A percentile compares a stretch with the other conserved stretches of the same genome.
These are phyloP conservation scores for Myanophis thanlyinensis DNA, from an alignment of 2,113 vertebrate species.

Conservation along the genomic window DNA sequence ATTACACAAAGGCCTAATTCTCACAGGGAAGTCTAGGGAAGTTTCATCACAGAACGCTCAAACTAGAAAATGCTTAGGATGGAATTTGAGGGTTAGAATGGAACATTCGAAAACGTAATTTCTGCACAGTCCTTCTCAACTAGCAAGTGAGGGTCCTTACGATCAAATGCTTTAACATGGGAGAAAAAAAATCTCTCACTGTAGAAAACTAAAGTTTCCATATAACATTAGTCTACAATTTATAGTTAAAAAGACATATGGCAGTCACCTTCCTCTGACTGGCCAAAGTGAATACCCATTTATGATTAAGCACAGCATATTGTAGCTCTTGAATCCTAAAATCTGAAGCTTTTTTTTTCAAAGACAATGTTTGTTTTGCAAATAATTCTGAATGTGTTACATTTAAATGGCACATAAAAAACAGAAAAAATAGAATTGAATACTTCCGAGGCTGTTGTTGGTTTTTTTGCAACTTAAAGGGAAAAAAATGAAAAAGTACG, in stretches of 20 bases:
- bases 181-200: background rate
- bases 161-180: background rate
- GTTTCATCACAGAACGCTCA: background rate
- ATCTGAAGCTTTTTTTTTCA: background rate
- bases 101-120: background rate
- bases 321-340: background rate
- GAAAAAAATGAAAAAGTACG: background rate
- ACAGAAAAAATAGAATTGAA: background rate
- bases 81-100: background rate
- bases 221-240: background rate
- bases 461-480: background rate
- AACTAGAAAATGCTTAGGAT: background rate
- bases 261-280: background rate
- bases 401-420: background rate
- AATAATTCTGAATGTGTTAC: background rate
- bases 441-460: background rate
- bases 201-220: background rate
- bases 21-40: background rate
- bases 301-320: background rate
- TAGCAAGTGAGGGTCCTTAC: background rate
- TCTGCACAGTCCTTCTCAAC: background rate
- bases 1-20: background rate
- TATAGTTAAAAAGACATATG: background rate
- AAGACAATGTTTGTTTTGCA: background rate
- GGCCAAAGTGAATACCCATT: background rate